Base-by-base conservation (phyloP, 2,113 vertebrate genomes). In the Alouatta palliata region DNA sequence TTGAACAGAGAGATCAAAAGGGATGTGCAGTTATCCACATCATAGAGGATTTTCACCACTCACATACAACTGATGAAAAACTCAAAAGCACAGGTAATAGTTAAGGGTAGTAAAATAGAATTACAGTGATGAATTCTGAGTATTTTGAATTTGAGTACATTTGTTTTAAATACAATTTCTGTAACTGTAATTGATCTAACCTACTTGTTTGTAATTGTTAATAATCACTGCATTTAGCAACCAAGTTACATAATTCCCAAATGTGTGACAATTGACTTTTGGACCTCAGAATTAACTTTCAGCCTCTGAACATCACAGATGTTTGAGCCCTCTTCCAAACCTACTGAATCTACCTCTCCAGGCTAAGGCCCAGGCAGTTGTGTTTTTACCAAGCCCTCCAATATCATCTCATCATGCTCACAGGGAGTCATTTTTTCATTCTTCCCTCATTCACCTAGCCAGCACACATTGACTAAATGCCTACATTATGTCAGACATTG, bases 101-200 rank as follows among this genome's bases (percentile, higher is more conserved):
- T 77, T 40, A 37, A 56, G 64, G 16, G 5, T 68, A 45, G 84
- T 75, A 70, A 77, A 56, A 84, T 45, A 58, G 79, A 89, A 79
- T 70, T 40, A 58, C 0, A 58, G 5, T 49, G 40, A 77, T 58
- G 70, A 56, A 58, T 68, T 82, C 71, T 56, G 68, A 40, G 40
- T 49, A 52, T 84, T 49, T 68, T 12, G 40, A 66, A 45, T 90
- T 66, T 68, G 61, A 84, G 43, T 58, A 89, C 54, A 40, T 76
- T 84, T 93, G 49, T 43, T 61, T 96, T 90, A 73, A 85, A 80
- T 79, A 66, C 68, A 61, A 84, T 91, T 54, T 91, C 37, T 86
- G 77, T 91, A 58, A 91, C 90, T 93, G 4, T 80, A 66, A 83
- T 85, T 79, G 43, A 58, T 58, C 45, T 58, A 84, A 70, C 71